Conservation (phyloP, 2,113 vertebrate species). For the Prinia subflava region DNA sequence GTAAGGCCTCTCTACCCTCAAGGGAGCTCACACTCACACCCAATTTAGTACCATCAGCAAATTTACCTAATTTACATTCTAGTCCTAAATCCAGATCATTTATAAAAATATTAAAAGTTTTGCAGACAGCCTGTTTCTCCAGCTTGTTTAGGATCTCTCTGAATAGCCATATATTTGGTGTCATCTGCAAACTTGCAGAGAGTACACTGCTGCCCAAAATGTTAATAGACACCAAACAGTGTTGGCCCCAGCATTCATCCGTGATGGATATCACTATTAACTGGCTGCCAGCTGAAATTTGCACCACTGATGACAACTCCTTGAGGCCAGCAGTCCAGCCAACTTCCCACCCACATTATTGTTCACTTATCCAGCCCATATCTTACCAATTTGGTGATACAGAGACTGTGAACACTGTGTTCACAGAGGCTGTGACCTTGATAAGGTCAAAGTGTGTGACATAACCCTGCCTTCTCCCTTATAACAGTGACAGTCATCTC, state of each 20-base stretch:
- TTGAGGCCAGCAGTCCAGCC: background rate
- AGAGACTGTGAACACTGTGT: background rate
- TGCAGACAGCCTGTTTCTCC: background rate
- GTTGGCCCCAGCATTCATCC: background rate
- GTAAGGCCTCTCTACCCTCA: fast-evolving
- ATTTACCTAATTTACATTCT: background rate
- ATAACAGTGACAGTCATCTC: background rate
- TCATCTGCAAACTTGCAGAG: background rate
- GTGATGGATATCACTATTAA: background rate
- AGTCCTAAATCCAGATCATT: background rate
- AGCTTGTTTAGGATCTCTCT: background rate
- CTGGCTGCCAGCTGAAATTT: background rate
- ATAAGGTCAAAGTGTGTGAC: background rate
- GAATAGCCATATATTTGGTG: background rate
- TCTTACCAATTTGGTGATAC: background rate
- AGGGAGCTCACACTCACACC: background rate
- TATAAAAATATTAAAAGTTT: background rate
- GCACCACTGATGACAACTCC: background rate
- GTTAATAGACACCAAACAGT: background rate
- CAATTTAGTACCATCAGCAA: background rate
- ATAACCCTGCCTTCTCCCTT: background rate
- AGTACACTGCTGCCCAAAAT: too few species aligned
- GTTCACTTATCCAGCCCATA: background rate
- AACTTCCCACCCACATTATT: background rate
- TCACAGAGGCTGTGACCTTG: background rate